Evolutionary conservation across 2,797 vertebrate genomes (phyloP), one percentile per base, ranked within the genome.

Genomic region (Dendrocincla tyrannina): DNA sequence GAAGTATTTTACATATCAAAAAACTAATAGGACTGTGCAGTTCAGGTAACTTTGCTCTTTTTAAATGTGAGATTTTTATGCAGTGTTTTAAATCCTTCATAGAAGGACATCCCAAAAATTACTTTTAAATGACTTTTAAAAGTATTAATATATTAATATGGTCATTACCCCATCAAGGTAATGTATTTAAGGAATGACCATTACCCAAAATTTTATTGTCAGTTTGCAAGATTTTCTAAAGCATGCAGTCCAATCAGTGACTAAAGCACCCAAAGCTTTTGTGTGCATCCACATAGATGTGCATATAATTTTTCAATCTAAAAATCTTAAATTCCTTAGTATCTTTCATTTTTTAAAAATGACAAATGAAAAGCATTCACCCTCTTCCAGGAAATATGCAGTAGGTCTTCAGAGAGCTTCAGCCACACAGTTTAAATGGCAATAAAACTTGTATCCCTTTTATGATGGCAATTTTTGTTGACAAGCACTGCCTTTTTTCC

Each of bases 1-100:
- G 42, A 85, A 68, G 5, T 75, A 66, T 89, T 97, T 95, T 96
- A 85, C 66, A 95, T 95, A 95, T 93, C 59, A 96, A 96, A 95
- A 91, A 92, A 64, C 18, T 58, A 96, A 88, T 28, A 76, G 11
- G 9, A 20, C 33, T 35, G 23, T 94, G 28, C 27, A 47, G 37
- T 85, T 72, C 47, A 85, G 27, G 60, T 95, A 62, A 91, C 96
- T 96, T 91, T 74, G 22, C 42, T 90, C 50, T 88, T 94, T 94
- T 85, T 62, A 95, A 95, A 88, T 76, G 23, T 59, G 44, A 92
- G 19, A 47, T 53, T 85, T 91, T 88, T 70, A 17, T 8, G 3
- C 32, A 84, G 6, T 17, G 6, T 93, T 89, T 95, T 39, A 68
- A 85, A 85, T 64, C 5, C 30, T 70, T 52, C 17, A 50, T 35